A percentile compares a stretch with the other conserved stretches of the same genome.
Conservation (phyloP, 2,113 vertebrate species). For the Callopanchax toddi region DNA sequence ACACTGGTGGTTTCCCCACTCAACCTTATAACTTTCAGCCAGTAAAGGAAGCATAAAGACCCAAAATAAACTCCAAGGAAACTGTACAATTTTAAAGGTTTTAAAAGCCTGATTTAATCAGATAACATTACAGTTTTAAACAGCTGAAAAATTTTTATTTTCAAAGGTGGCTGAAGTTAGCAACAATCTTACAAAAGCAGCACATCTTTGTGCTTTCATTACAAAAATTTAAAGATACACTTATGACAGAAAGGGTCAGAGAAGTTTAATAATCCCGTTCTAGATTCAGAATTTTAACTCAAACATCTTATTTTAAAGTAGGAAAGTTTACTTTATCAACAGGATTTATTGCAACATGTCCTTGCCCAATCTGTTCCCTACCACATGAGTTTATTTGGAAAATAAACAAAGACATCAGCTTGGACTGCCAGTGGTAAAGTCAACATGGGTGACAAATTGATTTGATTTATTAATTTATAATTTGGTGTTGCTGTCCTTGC, state of each 20-base stretch:
- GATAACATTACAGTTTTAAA: neutral
- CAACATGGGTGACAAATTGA: neutral
- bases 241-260: no score
- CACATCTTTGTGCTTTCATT: no score
- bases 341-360: no score
- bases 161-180: no score
- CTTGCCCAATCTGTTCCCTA: neutral
- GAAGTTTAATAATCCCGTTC: no score
- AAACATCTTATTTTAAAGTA: no score
- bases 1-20: neutral
- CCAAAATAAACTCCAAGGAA: neutral
- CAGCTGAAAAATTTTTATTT: no score
- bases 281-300: no score
- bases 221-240: no score
- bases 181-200: no score
- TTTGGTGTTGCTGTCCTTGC: neutral
- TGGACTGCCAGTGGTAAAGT: neutral
- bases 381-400: neutral
- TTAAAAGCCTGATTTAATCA: neutral
- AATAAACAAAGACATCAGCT: neutral
- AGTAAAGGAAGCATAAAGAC: neutral
- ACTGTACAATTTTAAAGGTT: neutral
- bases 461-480: neutral
- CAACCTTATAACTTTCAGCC: neutral
- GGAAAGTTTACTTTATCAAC: no score